These are phyloP conservation scores for Latrodectus geometricus DNA, from an alignment of 1,140 invertebrate genomes.

Conservation along the genomic window DNA sequence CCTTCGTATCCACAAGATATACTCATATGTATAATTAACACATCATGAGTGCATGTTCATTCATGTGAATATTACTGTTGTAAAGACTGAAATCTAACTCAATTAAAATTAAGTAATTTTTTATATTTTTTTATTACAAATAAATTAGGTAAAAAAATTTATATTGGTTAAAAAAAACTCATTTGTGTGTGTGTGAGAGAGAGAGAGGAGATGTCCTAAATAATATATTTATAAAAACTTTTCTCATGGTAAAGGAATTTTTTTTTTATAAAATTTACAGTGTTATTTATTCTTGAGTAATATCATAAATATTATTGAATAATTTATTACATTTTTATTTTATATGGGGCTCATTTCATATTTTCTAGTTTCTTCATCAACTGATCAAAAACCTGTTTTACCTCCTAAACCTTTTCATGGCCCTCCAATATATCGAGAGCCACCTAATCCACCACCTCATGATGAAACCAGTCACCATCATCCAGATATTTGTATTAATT, in stretches of 20 bases:
- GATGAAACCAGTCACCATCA: constrained; percentile 32
- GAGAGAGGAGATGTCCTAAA: too few species aligned
- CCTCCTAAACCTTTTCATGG: constrained; percentile 51
- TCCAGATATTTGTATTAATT: constrained; percentile 55
- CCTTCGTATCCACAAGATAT: too few species aligned
- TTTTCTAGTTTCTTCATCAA: background rate
- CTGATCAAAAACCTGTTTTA: constrained; percentile 40
- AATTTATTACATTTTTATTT: background rate
- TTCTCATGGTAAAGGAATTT: background rate
- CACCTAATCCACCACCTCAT: constrained; percentile 37
- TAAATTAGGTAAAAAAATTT: too few species aligned
- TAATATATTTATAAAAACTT: background rate
- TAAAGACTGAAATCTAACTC: too few species aligned
- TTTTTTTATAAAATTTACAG: background rate
- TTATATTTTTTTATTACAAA: too few species aligned
- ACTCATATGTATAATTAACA: too few species aligned
- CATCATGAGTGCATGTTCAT: too few species aligned
- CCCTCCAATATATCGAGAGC: constrained; percentile 48
- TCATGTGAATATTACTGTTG: too few species aligned
- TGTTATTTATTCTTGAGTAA: background rate
- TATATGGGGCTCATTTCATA: background rate
- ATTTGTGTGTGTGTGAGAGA: too few species aligned
- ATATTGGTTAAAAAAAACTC: too few species aligned
- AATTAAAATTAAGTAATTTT: too few species aligned
- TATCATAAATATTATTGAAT: background rate